Base-by-base conservation (phyloP, 92 coral and sea anemone species). In the Palythoa grandiflora region DNA sequence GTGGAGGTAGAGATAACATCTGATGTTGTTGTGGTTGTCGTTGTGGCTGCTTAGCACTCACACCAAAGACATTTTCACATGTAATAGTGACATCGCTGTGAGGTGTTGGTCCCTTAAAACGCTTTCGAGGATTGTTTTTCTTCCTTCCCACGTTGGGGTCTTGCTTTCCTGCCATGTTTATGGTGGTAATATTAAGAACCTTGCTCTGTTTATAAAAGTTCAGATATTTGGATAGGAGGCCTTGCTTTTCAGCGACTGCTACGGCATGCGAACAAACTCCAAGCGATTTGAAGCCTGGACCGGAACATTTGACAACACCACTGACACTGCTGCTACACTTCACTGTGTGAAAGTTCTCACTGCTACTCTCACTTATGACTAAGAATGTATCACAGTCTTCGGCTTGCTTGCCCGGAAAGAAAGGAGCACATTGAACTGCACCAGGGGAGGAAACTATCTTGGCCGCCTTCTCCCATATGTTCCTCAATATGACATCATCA, bases 281-380 rank as follows among this genome's bases (percentile, higher is more conserved):
- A 36, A 88, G 86, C 19, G 89, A 91, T 77, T 78, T 91, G 89
- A 88, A 84, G 66, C 94, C 93, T 47, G 91, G 91, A 76, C 93
- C 87, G 63, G 88, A 87, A 70, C 93, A 91, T 54, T 87, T 91
- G 35, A 87, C 84, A 12, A 87, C 87, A 68, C 21, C 55, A 52
- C 76, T 73, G 85, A 3, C 80, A 39, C 86, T 57, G 71, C 60
- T 57, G 55, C 83, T 78, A 77, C 90, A 87, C 77, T 91, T 87
- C 19, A 91, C 91, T 39, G 71, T 91, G 85, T 91, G 86, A 61
- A 55, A 87, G 84, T 91, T 78, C 11, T 90, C 89, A 37, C 44
- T 12, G 78, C 65, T 54, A 19, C 85, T 75, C 74, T 91, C 93
- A 83, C 93, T 87, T 68, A 87, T 53, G 19, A 91, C 93, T 63